Base-by-base conservation (phyloP, 2,888 invertebrate species). In the Cantharis flavilabris region DNA sequence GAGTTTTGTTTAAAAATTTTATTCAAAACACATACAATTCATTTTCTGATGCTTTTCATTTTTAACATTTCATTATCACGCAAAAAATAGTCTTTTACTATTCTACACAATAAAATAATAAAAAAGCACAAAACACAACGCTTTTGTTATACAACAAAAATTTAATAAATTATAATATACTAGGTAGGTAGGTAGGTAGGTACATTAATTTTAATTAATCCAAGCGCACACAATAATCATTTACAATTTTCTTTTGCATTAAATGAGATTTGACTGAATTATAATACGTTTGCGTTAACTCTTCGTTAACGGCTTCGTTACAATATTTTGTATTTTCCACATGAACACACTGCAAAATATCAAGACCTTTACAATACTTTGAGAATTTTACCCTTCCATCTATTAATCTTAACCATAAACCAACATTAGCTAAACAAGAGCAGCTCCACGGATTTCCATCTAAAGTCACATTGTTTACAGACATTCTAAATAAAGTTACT, bases 361-460 rank as follows among this genome's bases (percentile, higher is more conserved):
- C 62, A 13, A 26, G 9, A 11, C 77, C 77, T 18, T 70, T 75
- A 70, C 84, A 83, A n/a, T 64, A 20, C 9, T 73, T 65, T 1
- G 78, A 26, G n/a, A 63, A 62, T 28, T 70, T 79, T 62, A 81
- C 72, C 3, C 80, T 81, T 9, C 79, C 81, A 49, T 81, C 81
- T 11, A 75, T 83, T 23, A 72, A 23, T 28, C 72, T 67, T 26
- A 84, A 72, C 85, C 85, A 84, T 62, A 75, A 64, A 18, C 70
- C 20, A 18, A 84, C 77, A 9, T 76, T 70, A 62, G 82, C 79
- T 30, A 83, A 80, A 78, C 85, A 85, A 1, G 81, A 80, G 72
- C 85, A 85, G 63, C 79, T 84, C 84, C 84, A 84, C 10, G 85
- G 85, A 76, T 84, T 84, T 14, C 80, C 81, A 18, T 82, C 81